Percentiles rank a stretch among this genome's conserved stretches.
Evolutionary conservation across 1,140 invertebrate species (phyloP).

Genomic region (Drosophila subpulchrella): DNA sequence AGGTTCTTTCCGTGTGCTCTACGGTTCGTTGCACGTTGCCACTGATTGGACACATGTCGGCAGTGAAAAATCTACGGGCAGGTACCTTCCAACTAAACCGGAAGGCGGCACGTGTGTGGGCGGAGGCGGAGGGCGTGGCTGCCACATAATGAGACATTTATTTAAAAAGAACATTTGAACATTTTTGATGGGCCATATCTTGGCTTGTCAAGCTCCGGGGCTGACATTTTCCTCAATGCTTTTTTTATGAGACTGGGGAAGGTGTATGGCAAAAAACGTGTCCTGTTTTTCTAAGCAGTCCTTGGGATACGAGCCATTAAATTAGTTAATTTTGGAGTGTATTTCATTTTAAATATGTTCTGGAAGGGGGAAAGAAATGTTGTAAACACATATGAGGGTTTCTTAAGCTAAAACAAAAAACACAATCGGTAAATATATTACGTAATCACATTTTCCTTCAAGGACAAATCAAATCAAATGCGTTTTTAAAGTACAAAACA

Average conservation of each 20-base stretch:
- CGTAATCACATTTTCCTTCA: too few relatives aligned
- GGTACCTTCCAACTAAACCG: constrained; percentile 31
- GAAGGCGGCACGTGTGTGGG: constrained; percentile 44
- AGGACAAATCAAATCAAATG: too few relatives aligned
- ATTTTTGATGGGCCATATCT: constrained; percentile 55
- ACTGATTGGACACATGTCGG: constrained; percentile 62
- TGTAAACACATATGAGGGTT: too few relatives aligned
- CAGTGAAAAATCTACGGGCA: constrained; percentile 49
- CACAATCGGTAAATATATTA: too few relatives aligned
- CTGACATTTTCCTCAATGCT: constrained; percentile 11
- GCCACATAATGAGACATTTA: constrained; percentile 61
- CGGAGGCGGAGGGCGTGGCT: constrained; percentile 11
- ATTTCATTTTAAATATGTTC: constrained; percentile 16
- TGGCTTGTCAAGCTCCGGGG: constrained; percentile 23
- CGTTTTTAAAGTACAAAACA: too few relatives aligned
- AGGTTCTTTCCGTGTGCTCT: constrained; percentile 31
- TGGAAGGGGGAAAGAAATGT: not conserved
- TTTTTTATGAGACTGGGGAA: constrained; percentile 4
- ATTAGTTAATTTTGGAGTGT: constrained; percentile 26
- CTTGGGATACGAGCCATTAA: constrained; percentile 22
- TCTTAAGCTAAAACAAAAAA: too few relatives aligned
- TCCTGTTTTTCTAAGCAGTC: constrained; percentile 21
- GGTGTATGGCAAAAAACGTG: constrained; percentile 21
- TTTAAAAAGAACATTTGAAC: constrained; percentile 53
- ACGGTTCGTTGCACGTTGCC: constrained; percentile 58